phyloP scores from a whole-genome alignment of 2,888 invertebrate species.

The Drosophila rubida region DNA sequence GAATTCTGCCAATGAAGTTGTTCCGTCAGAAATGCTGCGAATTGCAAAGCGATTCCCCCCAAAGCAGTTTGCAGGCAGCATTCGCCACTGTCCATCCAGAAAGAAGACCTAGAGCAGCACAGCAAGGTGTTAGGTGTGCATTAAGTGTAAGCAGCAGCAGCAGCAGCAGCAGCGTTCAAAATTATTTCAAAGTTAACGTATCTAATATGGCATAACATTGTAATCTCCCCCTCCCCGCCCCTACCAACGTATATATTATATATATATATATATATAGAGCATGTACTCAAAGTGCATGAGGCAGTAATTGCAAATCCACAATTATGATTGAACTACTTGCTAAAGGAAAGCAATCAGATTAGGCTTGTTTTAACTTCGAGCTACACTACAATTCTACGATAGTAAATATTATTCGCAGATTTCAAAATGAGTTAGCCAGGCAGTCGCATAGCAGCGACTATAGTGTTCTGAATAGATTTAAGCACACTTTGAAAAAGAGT shows the following conservation, averaged over 20 bases:
- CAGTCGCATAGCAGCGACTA: not conserved
- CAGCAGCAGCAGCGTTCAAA: not conserved
- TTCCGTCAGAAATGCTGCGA: constrained; percentile 49
- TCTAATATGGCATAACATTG: constrained; percentile 15
- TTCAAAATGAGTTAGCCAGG: constrained; percentile 7
- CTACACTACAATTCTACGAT: not conserved
- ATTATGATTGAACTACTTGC: constrained; percentile 1
- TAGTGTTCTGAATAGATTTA: constrained; percentile 20
- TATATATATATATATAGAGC: not conserved
- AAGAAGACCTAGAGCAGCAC: constrained; percentile 2
- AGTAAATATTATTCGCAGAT: not conserved
- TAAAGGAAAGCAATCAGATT: constrained; percentile 1
- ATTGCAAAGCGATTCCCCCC: too few species aligned
- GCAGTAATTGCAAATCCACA: not conserved
- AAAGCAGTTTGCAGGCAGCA: constrained; percentile 22
- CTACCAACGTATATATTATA: too few species aligned
- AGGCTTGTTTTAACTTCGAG: constrained; percentile 14
- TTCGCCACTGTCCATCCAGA: constrained; percentile 47
- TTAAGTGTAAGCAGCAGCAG: not conserved
- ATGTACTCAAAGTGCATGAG: constrained; percentile 33
- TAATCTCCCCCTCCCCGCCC: not conserved
- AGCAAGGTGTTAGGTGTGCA: constrained; percentile 20
- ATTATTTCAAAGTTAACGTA: constrained; percentile 28
- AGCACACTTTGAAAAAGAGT: constrained; percentile 16
- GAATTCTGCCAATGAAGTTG: constrained; percentile 45